phyloP scores from a whole-genome alignment of 1,140 invertebrate genomes.

The Drosophila burlai region DNA sequence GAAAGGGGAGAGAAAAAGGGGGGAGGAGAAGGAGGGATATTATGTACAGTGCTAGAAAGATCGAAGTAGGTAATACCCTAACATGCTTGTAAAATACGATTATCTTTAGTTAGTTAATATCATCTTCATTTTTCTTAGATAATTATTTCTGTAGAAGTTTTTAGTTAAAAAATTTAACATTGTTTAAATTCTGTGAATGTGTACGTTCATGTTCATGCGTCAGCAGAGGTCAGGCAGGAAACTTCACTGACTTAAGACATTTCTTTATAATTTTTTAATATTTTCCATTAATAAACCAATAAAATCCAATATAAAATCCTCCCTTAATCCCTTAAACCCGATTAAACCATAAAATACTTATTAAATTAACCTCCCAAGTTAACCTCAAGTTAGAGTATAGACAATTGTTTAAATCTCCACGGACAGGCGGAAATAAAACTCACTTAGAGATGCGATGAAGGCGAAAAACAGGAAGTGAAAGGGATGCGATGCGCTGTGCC shows the following conservation, averaged over 20 bases:
- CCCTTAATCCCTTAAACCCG: too few species aligned
- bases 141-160: too few species aligned
- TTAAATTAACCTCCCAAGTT: not conserved
- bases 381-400: constrained; percentile 16
- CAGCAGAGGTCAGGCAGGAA: too few species aligned
- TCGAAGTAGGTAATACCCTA: constrained; percentile 36
- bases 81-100: not conserved
- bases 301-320: not conserved
- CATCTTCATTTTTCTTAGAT: not conserved
- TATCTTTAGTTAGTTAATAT: not conserved
- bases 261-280: too few species aligned
- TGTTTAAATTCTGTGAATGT: too few species aligned
- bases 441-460: constrained; percentile 19
- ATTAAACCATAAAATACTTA: not conserved
- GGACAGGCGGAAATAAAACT: constrained; percentile 30
- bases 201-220: too few species aligned
- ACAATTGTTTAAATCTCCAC: constrained; percentile 42
- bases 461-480: constrained; percentile 28
- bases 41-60: not conserved
- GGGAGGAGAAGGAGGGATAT: not conserved
- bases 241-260: too few species aligned
- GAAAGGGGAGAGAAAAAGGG: constrained; percentile 1
- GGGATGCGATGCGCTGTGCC: constrained; percentile 40
- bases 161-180: too few species aligned
- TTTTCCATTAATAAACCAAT: not conserved